Conservation (phyloP, 1,140 invertebrate species). For the Drosophila ambigua region DNA sequence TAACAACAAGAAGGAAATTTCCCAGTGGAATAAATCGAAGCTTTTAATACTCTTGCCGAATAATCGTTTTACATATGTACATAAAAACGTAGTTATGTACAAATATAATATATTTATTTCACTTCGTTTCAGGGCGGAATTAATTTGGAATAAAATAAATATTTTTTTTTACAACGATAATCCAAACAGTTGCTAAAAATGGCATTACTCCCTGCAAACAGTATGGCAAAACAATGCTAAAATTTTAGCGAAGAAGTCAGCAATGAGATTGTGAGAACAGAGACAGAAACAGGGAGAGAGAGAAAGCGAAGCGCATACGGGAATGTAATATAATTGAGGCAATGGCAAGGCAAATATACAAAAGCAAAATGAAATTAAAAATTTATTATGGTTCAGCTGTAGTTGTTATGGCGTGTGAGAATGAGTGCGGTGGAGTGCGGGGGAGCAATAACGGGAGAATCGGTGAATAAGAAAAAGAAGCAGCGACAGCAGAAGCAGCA, state of each 20-base stretch:
- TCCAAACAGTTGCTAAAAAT: too few relatives aligned
- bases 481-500: too few relatives aligned
- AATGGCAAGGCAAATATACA: conserved; percentile 33
- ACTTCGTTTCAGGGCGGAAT: too few relatives aligned
- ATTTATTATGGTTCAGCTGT: conserved; percentile 70
- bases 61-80: too few relatives aligned
- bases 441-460: too few relatives aligned
- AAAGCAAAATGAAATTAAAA: conserved; percentile 73
- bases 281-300: neutral
- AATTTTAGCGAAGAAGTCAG: conserved; percentile 47
- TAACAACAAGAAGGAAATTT: conserved; percentile 26
- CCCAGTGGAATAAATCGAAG: neutral
- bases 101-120: too few relatives aligned
- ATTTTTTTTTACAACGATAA: too few relatives aligned
- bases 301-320: conserved; percentile 9
- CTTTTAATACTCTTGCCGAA: too few relatives aligned
- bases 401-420: conserved; percentile 3
- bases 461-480: too few relatives aligned
- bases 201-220: conserved; percentile 17
- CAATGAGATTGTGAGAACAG: neutral
- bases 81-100: too few relatives aligned
- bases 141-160: too few relatives aligned
- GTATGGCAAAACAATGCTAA: conserved; percentile 34
- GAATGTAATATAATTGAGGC: conserved; percentile 73
- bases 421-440: too few relatives aligned